Conservation (phyloP, 2,113 vertebrate genomes). For the Anseranas semipalmata region DNA sequence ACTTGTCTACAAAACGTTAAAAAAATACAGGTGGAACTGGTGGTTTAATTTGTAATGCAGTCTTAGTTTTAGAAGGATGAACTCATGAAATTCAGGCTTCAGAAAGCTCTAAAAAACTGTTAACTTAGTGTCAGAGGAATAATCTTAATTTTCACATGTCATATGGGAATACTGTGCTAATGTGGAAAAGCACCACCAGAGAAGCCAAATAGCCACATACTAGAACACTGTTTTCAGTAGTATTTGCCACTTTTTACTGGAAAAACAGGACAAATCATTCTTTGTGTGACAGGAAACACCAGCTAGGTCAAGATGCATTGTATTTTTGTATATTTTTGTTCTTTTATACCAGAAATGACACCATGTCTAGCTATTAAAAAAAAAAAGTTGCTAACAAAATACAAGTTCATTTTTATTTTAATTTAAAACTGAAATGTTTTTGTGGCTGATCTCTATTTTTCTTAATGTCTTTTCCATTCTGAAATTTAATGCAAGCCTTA, state of each 20-base stretch:
- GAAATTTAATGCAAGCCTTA: background rate
- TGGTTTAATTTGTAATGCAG: background rate
- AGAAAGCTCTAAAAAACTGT: background rate
- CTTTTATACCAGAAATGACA: background rate
- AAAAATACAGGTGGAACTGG: background rate
- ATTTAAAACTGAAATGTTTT: background rate
- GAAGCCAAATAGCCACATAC: background rate
- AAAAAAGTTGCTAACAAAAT: background rate
- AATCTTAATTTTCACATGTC: background rate
- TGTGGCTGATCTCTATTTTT: background rate
- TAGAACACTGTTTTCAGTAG: background rate
- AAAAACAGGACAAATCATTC: background rate
- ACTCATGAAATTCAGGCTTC: background rate
- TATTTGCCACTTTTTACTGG: accelerated
- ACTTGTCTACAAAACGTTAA: background rate
- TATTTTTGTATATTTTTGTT: background rate
- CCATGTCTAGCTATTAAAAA: background rate
- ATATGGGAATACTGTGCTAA: background rate
- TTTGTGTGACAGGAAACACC: background rate
- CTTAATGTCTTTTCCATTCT: background rate
- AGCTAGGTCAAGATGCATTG: background rate
- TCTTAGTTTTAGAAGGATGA: background rate
- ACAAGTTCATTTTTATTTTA: background rate
- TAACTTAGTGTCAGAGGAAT: background rate
- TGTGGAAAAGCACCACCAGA: background rate